Evolutionary conservation across 2,888 invertebrate genomes (phyloP).

Genomic region (Athalia rosae): DNA sequence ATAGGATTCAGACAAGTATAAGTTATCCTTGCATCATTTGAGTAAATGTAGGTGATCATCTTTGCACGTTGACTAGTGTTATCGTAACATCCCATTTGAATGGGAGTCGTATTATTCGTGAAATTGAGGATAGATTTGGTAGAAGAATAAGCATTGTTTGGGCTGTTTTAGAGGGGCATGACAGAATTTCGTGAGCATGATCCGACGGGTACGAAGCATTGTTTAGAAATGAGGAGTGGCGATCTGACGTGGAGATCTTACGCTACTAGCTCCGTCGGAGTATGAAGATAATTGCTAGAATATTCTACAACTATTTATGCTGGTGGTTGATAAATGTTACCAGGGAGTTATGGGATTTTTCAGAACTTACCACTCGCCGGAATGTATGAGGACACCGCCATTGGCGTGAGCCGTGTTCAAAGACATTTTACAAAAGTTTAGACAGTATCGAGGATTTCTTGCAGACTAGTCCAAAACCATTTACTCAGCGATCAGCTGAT

Average conservation of each 20-base stretch:
- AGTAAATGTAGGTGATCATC: no score
- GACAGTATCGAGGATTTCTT: neutral
- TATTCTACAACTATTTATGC: neutral
- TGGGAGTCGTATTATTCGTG: neutral
- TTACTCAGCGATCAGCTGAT: slow-evolving; percentile 34
- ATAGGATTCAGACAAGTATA: no score
- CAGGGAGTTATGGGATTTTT: neutral
- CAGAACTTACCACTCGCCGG: slow-evolving; percentile 93
- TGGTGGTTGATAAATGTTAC: neutral
- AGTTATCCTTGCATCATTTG: no score
- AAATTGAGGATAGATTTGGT: neutral
- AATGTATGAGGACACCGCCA: slow-evolving; percentile 95
- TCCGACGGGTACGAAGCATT: slow-evolving; percentile 1
- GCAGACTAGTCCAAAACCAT: no score
- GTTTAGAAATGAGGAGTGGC: slow-evolving; percentile 30
- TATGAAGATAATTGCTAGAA: slow-evolving; percentile 24
- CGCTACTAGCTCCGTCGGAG: neutral
- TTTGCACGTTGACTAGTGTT: neutral
- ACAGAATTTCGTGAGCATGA: neutral
- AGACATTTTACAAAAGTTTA: slow-evolving; percentile 81
- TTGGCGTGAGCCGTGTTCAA: slow-evolving; percentile 97
- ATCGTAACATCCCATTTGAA: neutral
- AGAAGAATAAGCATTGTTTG: neutral
- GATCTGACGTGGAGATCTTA: neutral
- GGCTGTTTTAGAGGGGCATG: neutral